These are phyloP conservation scores for Elachura formosa DNA, from an alignment of 2,113 vertebrate species.

Conservation along the genomic window DNA sequence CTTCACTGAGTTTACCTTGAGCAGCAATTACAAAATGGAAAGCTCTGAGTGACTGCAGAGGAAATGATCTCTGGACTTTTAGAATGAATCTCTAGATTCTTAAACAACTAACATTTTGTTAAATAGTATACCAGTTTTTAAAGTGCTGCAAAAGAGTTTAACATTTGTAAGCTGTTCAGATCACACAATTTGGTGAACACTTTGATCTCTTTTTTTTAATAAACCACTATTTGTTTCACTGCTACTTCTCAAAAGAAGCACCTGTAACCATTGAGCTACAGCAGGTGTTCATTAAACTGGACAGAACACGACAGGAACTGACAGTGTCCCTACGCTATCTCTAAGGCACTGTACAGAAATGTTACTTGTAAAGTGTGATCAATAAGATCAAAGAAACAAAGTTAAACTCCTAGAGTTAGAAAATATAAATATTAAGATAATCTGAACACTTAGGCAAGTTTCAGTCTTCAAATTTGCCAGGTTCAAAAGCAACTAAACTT, in stretches of 20 bases:
- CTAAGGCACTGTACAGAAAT: background rate
- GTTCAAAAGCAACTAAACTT: background rate
- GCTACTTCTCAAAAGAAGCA: background rate
- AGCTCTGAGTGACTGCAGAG: background rate
- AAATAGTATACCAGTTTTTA: background rate
- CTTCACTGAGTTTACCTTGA: slow-evolving; percentile 28
- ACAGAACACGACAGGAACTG: background rate
- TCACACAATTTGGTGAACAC: background rate
- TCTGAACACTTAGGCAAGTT: background rate
- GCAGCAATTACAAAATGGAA: background rate
- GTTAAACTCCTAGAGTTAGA: background rate
- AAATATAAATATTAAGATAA: background rate
- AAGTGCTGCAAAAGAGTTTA: background rate
- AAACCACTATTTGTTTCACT: background rate
- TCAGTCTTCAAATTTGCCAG: background rate
- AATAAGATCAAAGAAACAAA: background rate
- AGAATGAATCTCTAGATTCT: background rate
- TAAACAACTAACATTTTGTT: background rate
- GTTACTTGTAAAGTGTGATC: background rate
- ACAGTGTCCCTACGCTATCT: background rate
- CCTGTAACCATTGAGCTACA: background rate
- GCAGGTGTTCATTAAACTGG: background rate
- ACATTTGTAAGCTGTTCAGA: background rate
- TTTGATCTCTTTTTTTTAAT: background rate
- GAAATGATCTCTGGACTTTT: background rate